Conservation (phyloP, 2,797 vertebrate genomes). For the Microtus obscurus region DNA sequence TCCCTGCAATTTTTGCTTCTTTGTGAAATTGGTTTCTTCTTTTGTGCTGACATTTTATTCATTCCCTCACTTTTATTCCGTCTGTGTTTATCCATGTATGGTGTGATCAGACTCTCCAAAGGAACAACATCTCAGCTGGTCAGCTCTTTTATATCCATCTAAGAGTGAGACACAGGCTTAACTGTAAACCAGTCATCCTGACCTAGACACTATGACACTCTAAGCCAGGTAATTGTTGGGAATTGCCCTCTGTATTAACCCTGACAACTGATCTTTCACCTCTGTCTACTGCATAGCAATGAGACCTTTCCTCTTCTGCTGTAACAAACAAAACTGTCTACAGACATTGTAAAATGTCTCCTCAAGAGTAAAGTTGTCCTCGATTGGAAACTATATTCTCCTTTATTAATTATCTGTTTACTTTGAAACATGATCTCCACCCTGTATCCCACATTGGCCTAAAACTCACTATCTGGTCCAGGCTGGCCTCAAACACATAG, state of each 20-base stretch:
- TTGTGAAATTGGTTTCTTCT: slow-evolving; percentile 34
- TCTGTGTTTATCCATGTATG: background rate
- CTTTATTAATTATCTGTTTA: background rate
- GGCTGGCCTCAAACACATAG: background rate
- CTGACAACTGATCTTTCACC: background rate
- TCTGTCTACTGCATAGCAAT: background rate
- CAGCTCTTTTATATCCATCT: background rate
- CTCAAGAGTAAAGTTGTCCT: background rate
- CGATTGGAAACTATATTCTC: background rate
- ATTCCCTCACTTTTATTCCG: background rate
- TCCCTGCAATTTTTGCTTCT: background rate
- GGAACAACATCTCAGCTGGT: background rate
- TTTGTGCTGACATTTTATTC: slow-evolving; percentile 13
- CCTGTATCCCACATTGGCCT: background rate
- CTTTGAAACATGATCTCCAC: background rate
- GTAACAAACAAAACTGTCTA: background rate
- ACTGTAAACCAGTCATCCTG: slow-evolving; percentile 11
- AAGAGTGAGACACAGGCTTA: background rate
- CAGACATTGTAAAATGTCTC: background rate
- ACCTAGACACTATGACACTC: background rate
- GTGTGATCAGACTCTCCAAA: slow-evolving; percentile 29
- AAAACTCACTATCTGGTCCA: background rate
- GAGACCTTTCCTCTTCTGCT: background rate
- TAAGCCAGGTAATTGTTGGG: background rate
- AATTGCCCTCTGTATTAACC: background rate